Evolutionary conservation across 1,140 invertebrate species (phyloP), one percentile per base, ranked within the genome.

Genomic region (Euwallacea fornicatus): DNA sequence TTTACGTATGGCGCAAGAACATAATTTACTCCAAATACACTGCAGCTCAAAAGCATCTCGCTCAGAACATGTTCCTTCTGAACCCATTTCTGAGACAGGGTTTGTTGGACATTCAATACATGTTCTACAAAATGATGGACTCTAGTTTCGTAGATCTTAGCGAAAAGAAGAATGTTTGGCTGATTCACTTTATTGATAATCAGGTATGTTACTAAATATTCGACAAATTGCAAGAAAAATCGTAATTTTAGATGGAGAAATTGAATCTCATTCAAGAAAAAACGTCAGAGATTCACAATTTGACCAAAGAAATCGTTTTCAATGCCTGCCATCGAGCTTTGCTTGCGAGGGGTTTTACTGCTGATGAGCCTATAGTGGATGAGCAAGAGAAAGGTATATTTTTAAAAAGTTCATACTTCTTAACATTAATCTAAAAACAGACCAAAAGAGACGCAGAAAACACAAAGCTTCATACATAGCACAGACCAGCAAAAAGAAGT

Each of bases 1-100:
- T 94, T 79, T 91, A 89, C 75, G 85, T 90, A 0, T 95, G 93
- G 93, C 83, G 86, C 47, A 91, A 91, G 77, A 89, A 88, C n/a
- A 86, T 94, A 13, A 82, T 86, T 33, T 88, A 85, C 72, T 85
- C 85, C 46, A 94, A 93, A 80, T 86, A 89, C 56, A 83, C 79
- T 50, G 79, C 81, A 7, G 86, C 88, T 0, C 86, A 85, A 11
- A 85, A 83, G 53, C 81, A 82, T 68, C 77, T 95, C 0, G 82
- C 85, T 11, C 85, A 89, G 43, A 87, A 90, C 78, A 81, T 94
- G 6, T 93, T 94, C 72, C 87, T 90, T 69, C 86, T 89, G 0
- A 91, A 93, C 74, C 85, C 86, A n/a, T 85, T 88, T 2, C 78
- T 95, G 63, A 84, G 90, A 13, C 86, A 86, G 68, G 88, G 91